Evolutionary conservation across 1,140 invertebrate genomes (phyloP).

Genomic region (Triops cancriformis): DNA sequence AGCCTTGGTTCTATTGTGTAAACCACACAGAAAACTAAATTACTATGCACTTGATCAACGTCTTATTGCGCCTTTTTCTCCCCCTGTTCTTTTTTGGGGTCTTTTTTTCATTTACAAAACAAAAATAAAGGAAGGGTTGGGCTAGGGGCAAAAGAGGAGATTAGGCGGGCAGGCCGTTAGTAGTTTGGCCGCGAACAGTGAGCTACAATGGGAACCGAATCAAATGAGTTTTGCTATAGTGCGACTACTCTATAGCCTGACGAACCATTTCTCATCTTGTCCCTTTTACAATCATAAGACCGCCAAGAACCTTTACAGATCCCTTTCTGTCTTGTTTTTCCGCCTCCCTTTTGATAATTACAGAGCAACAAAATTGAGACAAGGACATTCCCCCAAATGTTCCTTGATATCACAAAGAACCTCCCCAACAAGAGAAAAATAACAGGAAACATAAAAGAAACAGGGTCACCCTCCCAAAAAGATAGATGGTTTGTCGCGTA

Average conservation of each 20-base stretch:
- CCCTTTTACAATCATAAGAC: conserved; percentile 10
- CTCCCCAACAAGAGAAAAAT: neutral
- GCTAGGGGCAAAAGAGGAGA: neutral
- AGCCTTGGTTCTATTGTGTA: neutral
- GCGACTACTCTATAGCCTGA: neutral
- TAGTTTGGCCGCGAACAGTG: neutral
- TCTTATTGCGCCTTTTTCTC: neutral
- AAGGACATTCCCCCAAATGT: neutral
- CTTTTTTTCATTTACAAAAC: neutral
- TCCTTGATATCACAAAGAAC: neutral
- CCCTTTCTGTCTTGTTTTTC: neutral
- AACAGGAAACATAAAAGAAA: neutral
- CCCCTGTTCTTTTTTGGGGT: neutral
- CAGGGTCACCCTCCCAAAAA: neutral
- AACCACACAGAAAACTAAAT: neutral
- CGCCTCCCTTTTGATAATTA: neutral
- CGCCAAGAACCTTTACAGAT: neutral
- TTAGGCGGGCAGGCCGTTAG: neutral
- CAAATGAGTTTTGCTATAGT: neutral
- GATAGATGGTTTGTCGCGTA: neutral
- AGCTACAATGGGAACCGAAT: neutral
- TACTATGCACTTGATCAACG: conserved; percentile 6
- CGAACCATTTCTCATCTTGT: neutral
- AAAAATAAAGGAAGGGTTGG: neutral
- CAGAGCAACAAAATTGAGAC: neutral